These are phyloP conservation scores for Drosophila novamexicana DNA, from an alignment of 1,140 invertebrate species.

Conservation along the genomic window DNA sequence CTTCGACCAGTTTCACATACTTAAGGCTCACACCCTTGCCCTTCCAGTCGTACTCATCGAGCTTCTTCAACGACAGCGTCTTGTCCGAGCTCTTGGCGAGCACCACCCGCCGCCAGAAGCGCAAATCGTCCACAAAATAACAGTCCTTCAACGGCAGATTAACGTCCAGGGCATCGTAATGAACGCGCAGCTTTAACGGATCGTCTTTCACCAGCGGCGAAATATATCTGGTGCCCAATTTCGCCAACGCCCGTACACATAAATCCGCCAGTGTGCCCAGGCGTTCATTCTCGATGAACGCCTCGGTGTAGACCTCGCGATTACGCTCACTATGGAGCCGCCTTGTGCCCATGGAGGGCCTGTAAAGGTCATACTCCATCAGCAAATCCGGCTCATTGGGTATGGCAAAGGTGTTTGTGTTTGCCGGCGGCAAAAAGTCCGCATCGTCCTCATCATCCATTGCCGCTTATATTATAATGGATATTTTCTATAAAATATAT, in stretches of 20 bases:
- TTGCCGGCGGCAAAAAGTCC: conserved; percentile 38
- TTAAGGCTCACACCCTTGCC: conserved; percentile 66
- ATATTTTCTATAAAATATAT: background rate
- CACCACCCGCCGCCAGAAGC: conserved; percentile 69
- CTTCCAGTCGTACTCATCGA: conserved; percentile 64
- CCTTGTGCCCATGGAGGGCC: conserved; percentile 27
- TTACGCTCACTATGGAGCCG: conserved; percentile 48
- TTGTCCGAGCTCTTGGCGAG: conserved; percentile 57
- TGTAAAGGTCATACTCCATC: conserved; percentile 57
- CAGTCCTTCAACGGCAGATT: conserved; percentile 64
- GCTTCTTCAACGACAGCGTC: conserved; percentile 34
- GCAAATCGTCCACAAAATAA: conserved; percentile 52
- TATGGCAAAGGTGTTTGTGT: conserved; percentile 50
- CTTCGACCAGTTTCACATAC: conserved; percentile 70
- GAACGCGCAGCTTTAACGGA: conserved; percentile 49
- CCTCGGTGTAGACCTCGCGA: conserved; percentile 57
- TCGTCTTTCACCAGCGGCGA: conserved; percentile 33
- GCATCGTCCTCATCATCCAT: conserved; percentile 55
- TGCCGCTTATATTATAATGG: background rate
- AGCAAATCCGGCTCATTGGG: conserved; percentile 57
- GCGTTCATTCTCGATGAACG: conserved; percentile 48
- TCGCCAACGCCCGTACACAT: conserved; percentile 55
- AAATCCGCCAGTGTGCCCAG: conserved; percentile 64
- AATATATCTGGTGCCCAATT: conserved; percentile 20
- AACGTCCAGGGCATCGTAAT: conserved; percentile 65